These are phyloP conservation scores for Eucidaris tribuloides DNA, from an alignment of 35 echinoderm and acorn worm genomes.

Conservation along the genomic window DNA sequence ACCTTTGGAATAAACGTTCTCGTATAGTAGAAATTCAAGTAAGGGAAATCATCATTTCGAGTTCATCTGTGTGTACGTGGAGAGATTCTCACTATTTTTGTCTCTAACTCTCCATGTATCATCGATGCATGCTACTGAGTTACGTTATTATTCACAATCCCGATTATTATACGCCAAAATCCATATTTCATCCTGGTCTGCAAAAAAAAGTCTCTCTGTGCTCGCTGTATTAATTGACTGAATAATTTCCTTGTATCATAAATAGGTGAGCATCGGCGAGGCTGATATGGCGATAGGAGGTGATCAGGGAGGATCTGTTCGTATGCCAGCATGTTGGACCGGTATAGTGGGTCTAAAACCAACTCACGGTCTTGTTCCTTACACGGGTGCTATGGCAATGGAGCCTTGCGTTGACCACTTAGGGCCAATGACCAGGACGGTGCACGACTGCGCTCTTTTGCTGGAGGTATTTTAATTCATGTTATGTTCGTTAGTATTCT, in stretches of 20 bases:
- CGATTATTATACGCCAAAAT: too few relatives aligned
- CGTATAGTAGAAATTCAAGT: too few relatives aligned
- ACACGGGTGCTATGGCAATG: conserved; percentile 40
- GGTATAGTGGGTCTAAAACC: conserved; percentile 51
- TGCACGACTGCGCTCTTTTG: conserved; percentile 63
- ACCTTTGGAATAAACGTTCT: too few relatives aligned
- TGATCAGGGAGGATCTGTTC: conserved; percentile 50
- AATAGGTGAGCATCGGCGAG: conserved; percentile 5
- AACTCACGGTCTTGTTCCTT: conserved; percentile 43
- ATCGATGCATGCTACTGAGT: too few relatives aligned
- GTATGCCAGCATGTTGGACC: conserved; percentile 18
- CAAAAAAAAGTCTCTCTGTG: neutral
- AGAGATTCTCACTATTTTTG: too few relatives aligned
- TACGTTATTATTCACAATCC: too few relatives aligned
- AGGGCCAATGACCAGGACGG: conserved; percentile 65
- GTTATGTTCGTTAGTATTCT: neutral
- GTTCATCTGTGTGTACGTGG: too few relatives aligned
- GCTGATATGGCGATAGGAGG: conserved; percentile 42
- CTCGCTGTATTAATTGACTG: neutral
- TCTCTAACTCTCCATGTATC: too few relatives aligned
- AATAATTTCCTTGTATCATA: neutral
- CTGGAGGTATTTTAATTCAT: conserved; percentile 43
- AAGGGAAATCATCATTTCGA: too few relatives aligned
- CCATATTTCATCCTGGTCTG: neutral
- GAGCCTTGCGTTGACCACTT: conserved; percentile 44